A percentile compares a stretch with the other conserved stretches of the same genome.
Conservation (phyloP, 2,888 invertebrate species). For the Stenoptilia bipunctidactyla region DNA sequence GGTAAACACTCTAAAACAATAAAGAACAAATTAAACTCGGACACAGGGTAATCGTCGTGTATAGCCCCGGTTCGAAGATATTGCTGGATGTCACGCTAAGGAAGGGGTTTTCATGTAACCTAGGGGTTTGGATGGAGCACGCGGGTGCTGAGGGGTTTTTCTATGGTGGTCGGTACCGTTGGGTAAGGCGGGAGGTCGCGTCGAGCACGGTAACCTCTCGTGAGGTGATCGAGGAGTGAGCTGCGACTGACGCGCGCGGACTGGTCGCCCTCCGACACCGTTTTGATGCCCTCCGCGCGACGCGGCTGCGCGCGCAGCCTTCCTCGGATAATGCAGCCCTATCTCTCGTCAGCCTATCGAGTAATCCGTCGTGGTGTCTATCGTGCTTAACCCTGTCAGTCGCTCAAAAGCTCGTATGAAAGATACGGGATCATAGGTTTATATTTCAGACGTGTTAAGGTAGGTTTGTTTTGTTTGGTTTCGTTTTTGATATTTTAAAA, state of each 20-base stretch:
- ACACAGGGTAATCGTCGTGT: conserved; percentile 40
- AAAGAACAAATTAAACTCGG: conserved; percentile 57
- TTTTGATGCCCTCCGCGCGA: conserved; percentile 64
- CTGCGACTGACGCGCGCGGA: conserved; percentile 50
- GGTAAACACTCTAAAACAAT: conserved; percentile 62
- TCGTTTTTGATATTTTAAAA: too few species aligned
- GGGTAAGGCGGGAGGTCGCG: conserved; percentile 10
- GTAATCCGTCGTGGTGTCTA: conserved; percentile 47
- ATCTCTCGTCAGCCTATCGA: conserved; percentile 62
- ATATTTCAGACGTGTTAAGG: background rate
- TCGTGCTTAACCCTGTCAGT: conserved; percentile 46
- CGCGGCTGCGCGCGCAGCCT: conserved; percentile 61
- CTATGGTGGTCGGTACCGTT: conserved; percentile 23
- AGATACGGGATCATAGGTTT: conserved; percentile 2
- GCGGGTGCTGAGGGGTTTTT: conserved; percentile 31
- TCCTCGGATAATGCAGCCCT: conserved; percentile 60
- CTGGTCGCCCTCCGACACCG: conserved; percentile 62
- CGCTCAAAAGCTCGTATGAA: conserved; percentile 17
- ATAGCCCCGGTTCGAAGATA: conserved; percentile 42
- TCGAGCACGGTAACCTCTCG: conserved; percentile 32
- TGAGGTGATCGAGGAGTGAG: conserved; percentile 45
- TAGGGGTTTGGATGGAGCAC: conserved; percentile 27
- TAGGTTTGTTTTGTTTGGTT: background rate
- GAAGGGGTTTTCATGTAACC: conserved; percentile 26
- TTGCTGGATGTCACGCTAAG: conserved; percentile 51